A percentile compares a stretch with the other conserved stretches of the same genome.
Evolutionary conservation across 2,888 invertebrate genomes (phyloP).

Genomic region (Eupithecia insigniata): DNA sequence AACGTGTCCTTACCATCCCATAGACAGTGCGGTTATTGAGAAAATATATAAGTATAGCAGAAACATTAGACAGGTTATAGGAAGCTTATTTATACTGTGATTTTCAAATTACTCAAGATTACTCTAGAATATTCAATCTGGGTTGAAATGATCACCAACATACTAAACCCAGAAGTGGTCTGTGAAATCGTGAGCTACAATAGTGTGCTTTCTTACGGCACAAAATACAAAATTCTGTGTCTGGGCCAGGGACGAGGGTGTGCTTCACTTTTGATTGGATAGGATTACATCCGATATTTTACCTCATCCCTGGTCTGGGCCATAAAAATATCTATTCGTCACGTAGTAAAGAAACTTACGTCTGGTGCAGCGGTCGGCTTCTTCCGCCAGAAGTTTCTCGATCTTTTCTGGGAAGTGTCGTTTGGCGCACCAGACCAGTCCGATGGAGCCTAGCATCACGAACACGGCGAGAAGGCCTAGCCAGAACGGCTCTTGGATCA

Average conservation of each 20-base stretch:
- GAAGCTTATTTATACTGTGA: slow-evolving; percentile 67
- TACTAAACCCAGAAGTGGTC: slow-evolving; percentile 21
- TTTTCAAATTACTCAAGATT: slow-evolving; percentile 46
- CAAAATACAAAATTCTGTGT: no score
- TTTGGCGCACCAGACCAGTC: slow-evolving; percentile 92
- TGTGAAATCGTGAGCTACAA: slow-evolving; percentile 52
- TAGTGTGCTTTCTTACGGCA: slow-evolving; percentile 43
- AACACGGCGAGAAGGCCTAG: slow-evolving; percentile 93
- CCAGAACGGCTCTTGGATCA: slow-evolving; percentile 96
- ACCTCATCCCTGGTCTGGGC: slow-evolving; percentile 41
- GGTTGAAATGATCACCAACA: slow-evolving; percentile 17
- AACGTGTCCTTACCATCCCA: slow-evolving; percentile 79
- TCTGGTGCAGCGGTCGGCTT: slow-evolving; percentile 89
- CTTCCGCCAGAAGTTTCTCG: slow-evolving; percentile 91
- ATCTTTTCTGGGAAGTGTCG: slow-evolving; percentile 94
- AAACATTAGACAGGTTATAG: slow-evolving; percentile 58
- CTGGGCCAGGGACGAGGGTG: no score
- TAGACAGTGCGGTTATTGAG: slow-evolving; percentile 73
- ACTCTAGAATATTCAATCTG: slow-evolving; percentile 34
- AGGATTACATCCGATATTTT: no score
- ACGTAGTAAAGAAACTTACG: slow-evolving; percentile 74
- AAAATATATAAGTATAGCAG: slow-evolving; percentile 73
- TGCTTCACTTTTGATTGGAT: no score
- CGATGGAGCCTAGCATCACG: slow-evolving; percentile 90
- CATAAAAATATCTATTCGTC: slow-evolving; percentile 70